Percentiles rank a stretch among this genome's conserved stretches.
These are phyloP conservation scores for Patiria miniata DNA, from an alignment of 35 echinoderm and acorn worm species.

Conservation along the genomic window DNA sequence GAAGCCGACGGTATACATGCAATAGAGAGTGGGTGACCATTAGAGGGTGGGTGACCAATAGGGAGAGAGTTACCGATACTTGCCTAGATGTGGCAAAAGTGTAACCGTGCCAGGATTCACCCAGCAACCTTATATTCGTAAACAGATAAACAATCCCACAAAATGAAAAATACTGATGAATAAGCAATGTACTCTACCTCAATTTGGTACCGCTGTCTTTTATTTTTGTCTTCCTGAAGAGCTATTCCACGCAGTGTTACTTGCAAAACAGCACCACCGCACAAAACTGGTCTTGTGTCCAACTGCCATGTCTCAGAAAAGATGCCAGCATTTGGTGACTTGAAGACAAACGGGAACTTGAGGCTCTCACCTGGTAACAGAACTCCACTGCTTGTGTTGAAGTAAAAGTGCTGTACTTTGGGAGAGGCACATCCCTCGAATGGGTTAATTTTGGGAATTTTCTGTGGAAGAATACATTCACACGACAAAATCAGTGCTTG, in stretches of 20 bases:
- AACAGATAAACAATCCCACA: too few relatives aligned
- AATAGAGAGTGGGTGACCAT: too few relatives aligned
- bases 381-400: constrained; percentile 99
- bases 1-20: too few relatives aligned
- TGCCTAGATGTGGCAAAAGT: too few relatives aligned
- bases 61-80: too few relatives aligned
- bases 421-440: constrained; percentile 73
- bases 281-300: constrained; percentile 82
- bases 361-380: constrained; percentile 93
- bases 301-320: constrained; percentile 98
- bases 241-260: constrained; percentile 87
- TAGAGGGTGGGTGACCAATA: too few relatives aligned
- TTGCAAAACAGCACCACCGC: constrained; percentile 78
- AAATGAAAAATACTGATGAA: too few relatives aligned
- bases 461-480: constrained; percentile 45
- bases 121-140: too few relatives aligned
- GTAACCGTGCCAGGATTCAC: too few relatives aligned
- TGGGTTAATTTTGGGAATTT: constrained; percentile 96
- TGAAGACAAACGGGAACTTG: constrained; percentile 97
- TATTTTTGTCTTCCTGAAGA: constrained; percentile 95
- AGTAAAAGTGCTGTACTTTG: constrained; percentile 91
- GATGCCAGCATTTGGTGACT: constrained; percentile 98
- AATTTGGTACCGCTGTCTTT: constrained; percentile 79
- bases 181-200: constrained; percentile 51
- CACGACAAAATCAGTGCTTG: too few relatives aligned